These are phyloP conservation scores for Fringilla coelebs DNA, from an alignment of 2,797 vertebrate species.

Conservation along the genomic window DNA sequence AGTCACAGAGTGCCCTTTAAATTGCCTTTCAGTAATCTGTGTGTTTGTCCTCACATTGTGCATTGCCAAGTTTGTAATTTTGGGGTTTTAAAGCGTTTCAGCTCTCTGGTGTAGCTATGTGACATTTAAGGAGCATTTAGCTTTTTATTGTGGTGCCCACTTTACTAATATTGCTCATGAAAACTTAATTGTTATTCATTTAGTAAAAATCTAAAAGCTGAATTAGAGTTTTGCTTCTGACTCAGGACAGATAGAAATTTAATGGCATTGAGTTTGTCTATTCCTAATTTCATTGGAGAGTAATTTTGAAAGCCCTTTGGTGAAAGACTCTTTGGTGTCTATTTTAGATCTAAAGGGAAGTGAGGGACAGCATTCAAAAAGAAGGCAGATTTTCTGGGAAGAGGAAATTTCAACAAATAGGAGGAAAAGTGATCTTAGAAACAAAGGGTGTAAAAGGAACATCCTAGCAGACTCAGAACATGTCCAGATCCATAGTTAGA, in stretches of 20 bases:
- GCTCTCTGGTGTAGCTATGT: neutral
- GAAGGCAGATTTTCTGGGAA: neutral
- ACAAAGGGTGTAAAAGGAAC: neutral
- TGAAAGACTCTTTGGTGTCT: neutral
- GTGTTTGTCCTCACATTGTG: neutral
- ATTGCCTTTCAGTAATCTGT: neutral
- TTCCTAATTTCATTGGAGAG: neutral
- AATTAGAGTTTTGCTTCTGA: neutral
- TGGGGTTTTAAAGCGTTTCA: neutral
- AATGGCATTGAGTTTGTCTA: neutral
- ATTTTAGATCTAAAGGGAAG: neutral
- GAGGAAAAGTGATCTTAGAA: neutral
- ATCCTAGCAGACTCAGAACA: neutral
- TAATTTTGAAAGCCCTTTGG: neutral
- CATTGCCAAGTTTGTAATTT: neutral
- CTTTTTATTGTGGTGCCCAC: neutral
- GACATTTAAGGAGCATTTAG: neutral
- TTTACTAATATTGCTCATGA: neutral
- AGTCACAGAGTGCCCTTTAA: neutral
- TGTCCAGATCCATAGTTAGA: neutral
- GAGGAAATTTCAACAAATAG: neutral
- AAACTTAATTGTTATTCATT: neutral
- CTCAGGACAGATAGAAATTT: neutral
- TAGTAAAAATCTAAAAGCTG: neutral
- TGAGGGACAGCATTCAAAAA: neutral